Percentiles rank a stretch among this genome's conserved stretches.
These are phyloP conservation scores for Paradoxurus hermaphroditus DNA, from an alignment of 2,113 vertebrate genomes.

Conservation along the genomic window DNA sequence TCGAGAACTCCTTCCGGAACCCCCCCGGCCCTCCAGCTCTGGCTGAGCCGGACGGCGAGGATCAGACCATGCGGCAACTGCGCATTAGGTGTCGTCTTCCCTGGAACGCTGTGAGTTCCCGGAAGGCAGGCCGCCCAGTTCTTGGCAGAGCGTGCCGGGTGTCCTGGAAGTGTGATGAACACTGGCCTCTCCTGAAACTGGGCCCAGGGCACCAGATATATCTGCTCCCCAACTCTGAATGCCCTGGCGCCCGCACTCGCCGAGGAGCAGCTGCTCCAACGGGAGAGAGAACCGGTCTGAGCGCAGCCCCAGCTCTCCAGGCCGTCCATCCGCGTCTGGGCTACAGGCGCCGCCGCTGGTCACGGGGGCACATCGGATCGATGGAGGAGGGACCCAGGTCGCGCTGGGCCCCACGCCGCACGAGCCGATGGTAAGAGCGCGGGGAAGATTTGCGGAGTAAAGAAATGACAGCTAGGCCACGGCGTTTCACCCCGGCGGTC, in stretches of 20 bases:
- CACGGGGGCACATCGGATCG: background rate
- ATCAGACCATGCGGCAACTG: background rate
- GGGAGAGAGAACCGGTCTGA: too few species aligned
- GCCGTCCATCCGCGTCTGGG: too few species aligned
- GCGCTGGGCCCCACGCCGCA: rapidly evolving
- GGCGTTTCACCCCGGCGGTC: background rate
- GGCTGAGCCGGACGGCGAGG: background rate
- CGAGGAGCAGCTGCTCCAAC: background rate
- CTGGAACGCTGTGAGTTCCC: background rate
- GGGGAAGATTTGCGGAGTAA: background rate
- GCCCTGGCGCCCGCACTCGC: rapidly evolving
- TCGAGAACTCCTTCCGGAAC: background rate
- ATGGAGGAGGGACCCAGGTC: background rate
- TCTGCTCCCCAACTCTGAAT: background rate
- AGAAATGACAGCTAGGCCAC: background rate
- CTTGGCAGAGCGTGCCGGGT: background rate
- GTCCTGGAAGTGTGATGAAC: background rate
- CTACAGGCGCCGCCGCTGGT: background rate
- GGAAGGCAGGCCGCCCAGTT: background rate
- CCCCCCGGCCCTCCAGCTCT: background rate
- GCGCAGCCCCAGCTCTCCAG: background rate
- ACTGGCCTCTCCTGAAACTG: background rate
- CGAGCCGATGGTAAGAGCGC: background rate
- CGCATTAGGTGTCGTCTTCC: background rate
- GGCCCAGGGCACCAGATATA: background rate